phyloP scores from a whole-genome alignment of 2,888 invertebrate genomes.

The Amblyjoppa proteus region DNA sequence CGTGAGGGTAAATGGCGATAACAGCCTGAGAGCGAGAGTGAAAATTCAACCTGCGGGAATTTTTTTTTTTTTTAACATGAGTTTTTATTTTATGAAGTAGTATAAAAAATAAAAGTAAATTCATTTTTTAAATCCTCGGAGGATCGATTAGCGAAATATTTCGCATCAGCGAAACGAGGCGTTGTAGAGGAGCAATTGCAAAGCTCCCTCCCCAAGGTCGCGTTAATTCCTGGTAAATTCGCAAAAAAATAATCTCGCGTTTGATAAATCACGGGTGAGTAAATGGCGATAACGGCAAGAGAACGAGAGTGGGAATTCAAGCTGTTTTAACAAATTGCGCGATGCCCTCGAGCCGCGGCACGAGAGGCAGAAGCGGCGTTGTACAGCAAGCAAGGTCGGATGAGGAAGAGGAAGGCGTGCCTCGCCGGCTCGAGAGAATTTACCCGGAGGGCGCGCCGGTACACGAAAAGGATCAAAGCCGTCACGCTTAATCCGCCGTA shows the following conservation, averaged over 20 bases:
- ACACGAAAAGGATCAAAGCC: conserved; percentile 81
- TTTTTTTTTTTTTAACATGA: no score
- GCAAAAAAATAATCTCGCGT: conserved; percentile 58
- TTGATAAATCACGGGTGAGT: conserved; percentile 65
- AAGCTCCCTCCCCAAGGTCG: not conserved
- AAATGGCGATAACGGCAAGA: conserved; percentile 41
- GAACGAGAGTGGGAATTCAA: conserved; percentile 74
- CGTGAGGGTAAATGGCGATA: conserved; percentile 32
- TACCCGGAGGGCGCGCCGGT: conserved; percentile 68
- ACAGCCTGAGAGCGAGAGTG: conserved; percentile 54
- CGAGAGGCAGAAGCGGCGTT: conserved; percentile 8
- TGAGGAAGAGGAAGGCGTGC: conserved; percentile 39
- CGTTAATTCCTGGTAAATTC: conserved; percentile 33
- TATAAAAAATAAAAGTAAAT: conserved; percentile 4
- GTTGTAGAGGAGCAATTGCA: conserved; percentile 2
- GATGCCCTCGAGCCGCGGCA: conserved; percentile 65
- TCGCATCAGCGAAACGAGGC: not conserved
- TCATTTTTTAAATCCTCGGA: not conserved
- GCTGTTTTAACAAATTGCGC: conserved; percentile 82
- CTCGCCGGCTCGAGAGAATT: conserved; percentile 59
- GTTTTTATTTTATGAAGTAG: no score
- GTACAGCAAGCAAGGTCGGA: conserved; percentile 34
- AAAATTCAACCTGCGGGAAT: no score
- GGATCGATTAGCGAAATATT: not conserved
- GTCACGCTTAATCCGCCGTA: conserved; percentile 78